A percentile compares a stretch with the other conserved stretches of the same genome.
Conservation (phyloP, 2,797 vertebrate genomes). For the Pantherophis vulpinus region DNA sequence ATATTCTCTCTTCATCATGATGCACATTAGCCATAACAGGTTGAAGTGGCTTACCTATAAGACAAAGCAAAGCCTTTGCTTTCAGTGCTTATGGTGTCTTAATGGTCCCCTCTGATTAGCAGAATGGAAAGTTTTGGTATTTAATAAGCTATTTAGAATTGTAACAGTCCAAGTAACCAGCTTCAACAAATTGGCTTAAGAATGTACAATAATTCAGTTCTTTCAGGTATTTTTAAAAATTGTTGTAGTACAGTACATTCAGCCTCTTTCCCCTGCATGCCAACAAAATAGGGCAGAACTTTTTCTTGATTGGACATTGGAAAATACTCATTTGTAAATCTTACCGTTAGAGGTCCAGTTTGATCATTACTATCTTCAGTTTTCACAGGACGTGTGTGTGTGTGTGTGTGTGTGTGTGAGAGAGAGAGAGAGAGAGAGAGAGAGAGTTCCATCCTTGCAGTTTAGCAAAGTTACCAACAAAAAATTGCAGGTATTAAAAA, state of each 20-base stretch:
- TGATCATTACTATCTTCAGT: background rate
- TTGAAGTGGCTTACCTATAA: background rate
- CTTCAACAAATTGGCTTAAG: background rate
- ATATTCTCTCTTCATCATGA: background rate
- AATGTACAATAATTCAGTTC: background rate
- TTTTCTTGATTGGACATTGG: background rate
- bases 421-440: too few species aligned
- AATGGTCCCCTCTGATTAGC: background rate
- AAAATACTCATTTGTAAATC: slow-evolving; percentile 12
- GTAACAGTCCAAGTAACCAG: background rate
- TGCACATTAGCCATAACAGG: background rate
- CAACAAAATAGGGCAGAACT: background rate
- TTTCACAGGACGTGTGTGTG: background rate
- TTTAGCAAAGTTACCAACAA: slow-evolving; percentile 8
- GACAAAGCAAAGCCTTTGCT: background rate
- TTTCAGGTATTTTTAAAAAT: background rate
- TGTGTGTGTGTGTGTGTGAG: background rate
- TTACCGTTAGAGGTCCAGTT: slow-evolving; percentile 4
- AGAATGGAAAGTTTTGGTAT: background rate
- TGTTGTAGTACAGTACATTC: background rate
- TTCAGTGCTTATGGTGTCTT: background rate
- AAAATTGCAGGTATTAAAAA: slow-evolving; percentile 15
- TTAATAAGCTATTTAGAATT: background rate
- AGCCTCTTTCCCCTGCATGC: background rate
- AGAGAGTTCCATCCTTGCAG: background rate